Conservation (phyloP, 2,888 invertebrate species). For the Drosophila nigritarsus region DNA sequence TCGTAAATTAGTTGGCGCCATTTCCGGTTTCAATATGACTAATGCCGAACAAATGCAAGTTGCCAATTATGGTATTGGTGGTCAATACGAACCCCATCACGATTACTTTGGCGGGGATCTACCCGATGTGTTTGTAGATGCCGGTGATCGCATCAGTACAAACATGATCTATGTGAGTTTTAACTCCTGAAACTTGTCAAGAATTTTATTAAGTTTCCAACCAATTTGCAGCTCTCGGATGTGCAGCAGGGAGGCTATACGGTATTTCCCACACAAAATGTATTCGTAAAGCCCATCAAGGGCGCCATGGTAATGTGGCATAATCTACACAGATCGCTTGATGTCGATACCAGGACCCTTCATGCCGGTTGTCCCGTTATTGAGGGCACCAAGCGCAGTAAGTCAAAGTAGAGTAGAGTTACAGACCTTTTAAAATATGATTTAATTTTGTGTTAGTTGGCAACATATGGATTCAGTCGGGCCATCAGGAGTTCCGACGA, state of each 20-base stretch:
- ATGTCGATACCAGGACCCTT: slow-evolving; percentile 93
- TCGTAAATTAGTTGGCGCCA: slow-evolving; percentile 85
- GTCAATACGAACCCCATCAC: slow-evolving; percentile 98
- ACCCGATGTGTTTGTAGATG: fast-evolving
- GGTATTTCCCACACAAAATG: slow-evolving; percentile 95
- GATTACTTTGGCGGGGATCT: slow-evolving; percentile 88
- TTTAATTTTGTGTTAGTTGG: slow-evolving; percentile 86
- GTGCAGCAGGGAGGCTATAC: slow-evolving; percentile 99
- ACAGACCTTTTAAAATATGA: background rate
- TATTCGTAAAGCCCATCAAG: slow-evolving; percentile 93
- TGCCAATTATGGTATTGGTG: slow-evolving; percentile 99
- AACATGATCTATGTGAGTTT: slow-evolving; percentile 96
- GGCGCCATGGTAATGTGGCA: slow-evolving; percentile 97
- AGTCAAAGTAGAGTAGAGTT: slow-evolving; percentile 52
- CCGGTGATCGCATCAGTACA: slow-evolving; percentile 93
- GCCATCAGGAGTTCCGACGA: slow-evolving; percentile 91
- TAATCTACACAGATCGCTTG: slow-evolving; percentile 94
- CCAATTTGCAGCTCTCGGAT: slow-evolving; percentile 92
- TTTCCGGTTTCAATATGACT: slow-evolving; percentile 93
- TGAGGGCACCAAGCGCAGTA: slow-evolving; percentile 97
- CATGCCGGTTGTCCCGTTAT: slow-evolving; percentile 98
- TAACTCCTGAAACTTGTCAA: fast-evolving
- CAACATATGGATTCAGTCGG: slow-evolving; percentile 95
- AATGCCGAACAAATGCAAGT: slow-evolving; percentile 98
- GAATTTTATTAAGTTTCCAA: background rate